Evolutionary conservation across 2,113 vertebrate genomes (phyloP).

Genomic region (Himantopus leucocephalus): DNA sequence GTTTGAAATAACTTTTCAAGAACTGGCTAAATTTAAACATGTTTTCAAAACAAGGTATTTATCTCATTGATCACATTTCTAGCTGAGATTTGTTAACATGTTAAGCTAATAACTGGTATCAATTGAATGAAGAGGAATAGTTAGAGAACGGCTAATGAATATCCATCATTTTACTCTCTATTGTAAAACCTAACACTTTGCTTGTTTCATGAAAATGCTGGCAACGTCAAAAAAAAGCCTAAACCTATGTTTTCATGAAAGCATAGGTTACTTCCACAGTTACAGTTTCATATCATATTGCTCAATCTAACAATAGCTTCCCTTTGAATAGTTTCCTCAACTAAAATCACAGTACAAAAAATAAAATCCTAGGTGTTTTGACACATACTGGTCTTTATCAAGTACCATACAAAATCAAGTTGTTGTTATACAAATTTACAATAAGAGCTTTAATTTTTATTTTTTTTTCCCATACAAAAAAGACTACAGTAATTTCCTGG

Average conservation of each 20-base stretch:
- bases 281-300: not conserved
- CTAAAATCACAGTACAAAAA: not conserved
- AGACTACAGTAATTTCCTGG: not conserved
- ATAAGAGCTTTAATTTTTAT: not conserved
- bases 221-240: not conserved
- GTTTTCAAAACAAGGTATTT: not conserved
- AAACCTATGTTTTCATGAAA: not conserved
- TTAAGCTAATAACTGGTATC: not conserved
- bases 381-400: not conserved
- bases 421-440: not conserved
- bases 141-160: not conserved
- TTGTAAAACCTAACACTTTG: not conserved
- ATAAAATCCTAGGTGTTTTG: not conserved
- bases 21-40: not conserved
- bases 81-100: not conserved
- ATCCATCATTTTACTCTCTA: not conserved
- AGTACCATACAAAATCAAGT: not conserved
- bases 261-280: not conserved
- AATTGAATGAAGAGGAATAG: not conserved
- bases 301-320: not conserved
- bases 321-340: not conserved
- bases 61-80: not conserved
- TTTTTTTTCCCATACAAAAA: not conserved
- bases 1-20: not conserved
- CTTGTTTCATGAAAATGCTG: not conserved